Evolutionary conservation across 2,113 vertebrate genomes (phyloP).

Genomic region (Turnix velox): DNA sequence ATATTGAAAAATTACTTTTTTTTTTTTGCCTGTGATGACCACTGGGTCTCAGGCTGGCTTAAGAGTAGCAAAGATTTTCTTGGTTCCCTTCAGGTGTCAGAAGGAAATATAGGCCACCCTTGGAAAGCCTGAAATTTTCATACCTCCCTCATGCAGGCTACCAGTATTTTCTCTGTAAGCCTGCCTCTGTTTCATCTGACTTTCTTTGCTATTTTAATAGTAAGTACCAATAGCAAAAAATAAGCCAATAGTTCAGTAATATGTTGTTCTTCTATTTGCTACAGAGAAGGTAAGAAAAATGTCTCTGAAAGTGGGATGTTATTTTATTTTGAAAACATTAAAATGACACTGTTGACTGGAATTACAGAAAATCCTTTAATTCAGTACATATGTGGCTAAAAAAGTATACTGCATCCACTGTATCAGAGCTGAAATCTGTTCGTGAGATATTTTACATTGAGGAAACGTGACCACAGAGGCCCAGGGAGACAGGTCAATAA

Average conservation of each 20-base stretch:
- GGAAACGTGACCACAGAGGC: not conserved
- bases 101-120: not conserved
- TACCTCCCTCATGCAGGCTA: not conserved
- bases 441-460: not conserved
- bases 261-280: not conserved
- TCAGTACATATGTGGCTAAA: not conserved
- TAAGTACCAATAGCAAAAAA: not conserved
- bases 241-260: fast-evolving
- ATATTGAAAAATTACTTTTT: not conserved
- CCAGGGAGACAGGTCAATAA: not conserved
- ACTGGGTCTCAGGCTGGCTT: not conserved
- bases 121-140: not conserved
- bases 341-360: not conserved
- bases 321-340: not conserved
- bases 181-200: not conserved
- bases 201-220: not conserved
- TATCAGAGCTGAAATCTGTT: not conserved
- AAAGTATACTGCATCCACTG: not conserved
- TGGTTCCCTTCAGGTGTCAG: not conserved
- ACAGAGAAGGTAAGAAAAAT: not conserved
- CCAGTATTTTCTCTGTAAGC: not conserved
- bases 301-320: not conserved
- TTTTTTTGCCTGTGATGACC: not conserved
- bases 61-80: not conserved
- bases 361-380: not conserved